phyloP scores from a whole-genome alignment of 2,113 vertebrate species.

The Notechis scutatus region DNA sequence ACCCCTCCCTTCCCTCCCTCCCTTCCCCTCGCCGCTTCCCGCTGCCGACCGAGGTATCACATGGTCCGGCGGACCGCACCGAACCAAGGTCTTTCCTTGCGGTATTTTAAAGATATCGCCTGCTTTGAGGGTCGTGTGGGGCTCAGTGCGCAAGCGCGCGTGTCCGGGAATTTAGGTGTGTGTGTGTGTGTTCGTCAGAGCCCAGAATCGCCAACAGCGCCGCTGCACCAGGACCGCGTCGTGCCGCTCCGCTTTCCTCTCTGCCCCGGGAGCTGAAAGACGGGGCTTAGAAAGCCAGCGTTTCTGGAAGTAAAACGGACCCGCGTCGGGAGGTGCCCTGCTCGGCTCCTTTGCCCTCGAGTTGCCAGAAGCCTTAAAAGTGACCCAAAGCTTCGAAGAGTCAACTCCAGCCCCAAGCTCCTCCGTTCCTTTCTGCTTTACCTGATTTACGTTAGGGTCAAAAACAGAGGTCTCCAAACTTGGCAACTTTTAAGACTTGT shows the following conservation, averaged over 20 bases:
- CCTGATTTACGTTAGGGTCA: background rate
- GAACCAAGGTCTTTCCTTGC: conserved; percentile 2
- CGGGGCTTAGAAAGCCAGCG: background rate
- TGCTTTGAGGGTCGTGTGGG: background rate
- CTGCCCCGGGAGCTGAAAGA: background rate
- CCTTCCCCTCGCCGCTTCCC: background rate
- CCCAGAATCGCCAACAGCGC: background rate
- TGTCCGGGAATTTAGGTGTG: background rate
- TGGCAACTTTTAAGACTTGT: too few relatives aligned
- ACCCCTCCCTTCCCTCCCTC: too few relatives aligned
- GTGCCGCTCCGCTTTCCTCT: background rate
- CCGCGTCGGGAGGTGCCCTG: too few relatives aligned
- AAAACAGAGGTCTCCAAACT: too few relatives aligned
- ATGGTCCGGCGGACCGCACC: conserved; percentile 2
- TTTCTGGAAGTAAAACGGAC: background rate
- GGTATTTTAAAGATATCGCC: background rate
- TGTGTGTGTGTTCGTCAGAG: background rate
- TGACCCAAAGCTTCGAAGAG: background rate
- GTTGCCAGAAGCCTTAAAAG: background rate
- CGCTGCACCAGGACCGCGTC: background rate
- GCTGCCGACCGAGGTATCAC: conserved; percentile 7
- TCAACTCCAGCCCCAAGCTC: background rate
- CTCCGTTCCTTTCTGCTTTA: background rate
- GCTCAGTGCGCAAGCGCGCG: background rate
- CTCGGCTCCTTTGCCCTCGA: background rate